Conservation (phyloP, 1,140 invertebrate genomes). For the Drosophila prosaltans region DNA sequence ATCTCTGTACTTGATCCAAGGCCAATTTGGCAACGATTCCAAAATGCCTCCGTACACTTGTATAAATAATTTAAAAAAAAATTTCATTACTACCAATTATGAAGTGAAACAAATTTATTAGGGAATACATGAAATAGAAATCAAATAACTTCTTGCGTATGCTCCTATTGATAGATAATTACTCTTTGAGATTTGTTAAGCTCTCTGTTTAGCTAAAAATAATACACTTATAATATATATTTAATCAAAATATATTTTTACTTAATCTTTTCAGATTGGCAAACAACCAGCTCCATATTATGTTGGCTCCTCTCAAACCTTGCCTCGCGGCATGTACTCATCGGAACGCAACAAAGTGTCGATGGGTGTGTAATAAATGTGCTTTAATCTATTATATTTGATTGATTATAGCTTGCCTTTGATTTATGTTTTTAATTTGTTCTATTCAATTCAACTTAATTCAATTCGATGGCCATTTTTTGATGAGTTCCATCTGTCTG, state of each 20-base stretch:
- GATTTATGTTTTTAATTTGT: conserved; percentile 2
- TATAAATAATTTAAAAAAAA: neutral
- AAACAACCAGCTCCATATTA: conserved; percentile 84
- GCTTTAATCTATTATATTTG: neutral
- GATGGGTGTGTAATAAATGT: conserved; percentile 66
- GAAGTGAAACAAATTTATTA: too few species aligned
- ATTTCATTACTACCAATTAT: too few species aligned
- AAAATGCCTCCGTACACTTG: neutral
- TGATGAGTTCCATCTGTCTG: neutral
- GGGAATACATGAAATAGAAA: too few species aligned
- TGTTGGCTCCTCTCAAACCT: conserved; percentile 84
- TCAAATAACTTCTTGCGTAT: too few species aligned
- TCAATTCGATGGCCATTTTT: neutral
- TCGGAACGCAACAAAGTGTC: conserved; percentile 81
- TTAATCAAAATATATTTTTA: too few species aligned
- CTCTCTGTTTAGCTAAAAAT: too few species aligned
- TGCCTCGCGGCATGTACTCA: conserved; percentile 84
- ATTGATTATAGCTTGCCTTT: conserved; percentile 9
- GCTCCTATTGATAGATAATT: too few species aligned
- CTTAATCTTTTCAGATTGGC: conserved; percentile 78
- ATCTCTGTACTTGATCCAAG: conserved; percentile 37
- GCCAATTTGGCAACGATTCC: conserved; percentile 44
- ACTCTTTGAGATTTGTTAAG: too few species aligned
- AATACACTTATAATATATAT: too few species aligned
- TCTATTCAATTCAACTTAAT: neutral